Base-by-base conservation (phyloP, 2,888 invertebrate species). In the Thyatira batis region DNA sequence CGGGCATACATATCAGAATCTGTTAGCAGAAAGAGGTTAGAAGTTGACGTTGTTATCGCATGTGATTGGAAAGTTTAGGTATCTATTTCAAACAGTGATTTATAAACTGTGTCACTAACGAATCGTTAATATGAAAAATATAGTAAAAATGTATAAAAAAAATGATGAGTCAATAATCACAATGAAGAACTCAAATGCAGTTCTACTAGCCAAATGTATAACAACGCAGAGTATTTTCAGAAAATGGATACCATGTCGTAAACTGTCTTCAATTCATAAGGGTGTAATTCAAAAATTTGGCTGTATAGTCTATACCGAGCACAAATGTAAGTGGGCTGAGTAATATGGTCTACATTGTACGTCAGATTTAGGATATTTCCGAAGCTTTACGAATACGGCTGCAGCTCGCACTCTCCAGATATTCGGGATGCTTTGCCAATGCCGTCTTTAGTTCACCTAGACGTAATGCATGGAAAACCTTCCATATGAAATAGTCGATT, bases 261-360 rank as follows among this genome's bases (percentile, higher is more conserved):
- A 88, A 89, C 82, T 81, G 79, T 80, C 80, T 85, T 84, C 82
- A 78, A 78, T 84, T 85, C 83, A 74, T 84, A 80, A 69, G 76
- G 73, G 68, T 61, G 84, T 89, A 85, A 87, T 79, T 89, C 83
- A 89, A 89, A 89, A 88, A 88, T 86, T 88, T 88, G 89, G 89
- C 88, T 80, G 71, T 75, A 69, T 62, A 80, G 76, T 79, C 76
- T 73, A 78, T 74, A 77, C 71, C 74, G 64, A 68, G 76, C 73
- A 78, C 77, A 82, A 83, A 82, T 84, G 79, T 82, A 80, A 82
- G 76, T 76, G 80, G 77, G 65, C 72, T 64, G 59, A 76, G 78
- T 86, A 82, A 83, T 84, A 84, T 80, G 80, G 80, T 81, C 75
- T 73, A 80, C 80, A 83, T 76, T 82, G 79, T 83, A 79, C 63